Evolutionary conservation across 2,113 vertebrate species (phyloP).

Genomic region (Cheirogaleus medius): DNA sequence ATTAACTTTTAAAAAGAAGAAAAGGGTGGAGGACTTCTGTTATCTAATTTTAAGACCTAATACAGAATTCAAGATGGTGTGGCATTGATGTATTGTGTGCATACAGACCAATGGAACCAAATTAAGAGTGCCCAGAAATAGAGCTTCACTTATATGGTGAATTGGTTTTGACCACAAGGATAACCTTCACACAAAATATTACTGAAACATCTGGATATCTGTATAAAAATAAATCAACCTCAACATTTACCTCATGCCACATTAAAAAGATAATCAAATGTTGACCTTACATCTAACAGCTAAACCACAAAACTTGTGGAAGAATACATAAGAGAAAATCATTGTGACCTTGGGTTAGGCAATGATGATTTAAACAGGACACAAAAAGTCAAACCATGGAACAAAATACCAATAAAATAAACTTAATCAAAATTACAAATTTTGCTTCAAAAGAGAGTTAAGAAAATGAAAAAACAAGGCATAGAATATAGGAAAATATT

Average conservation of each 20-base stretch:
- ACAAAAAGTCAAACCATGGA: background rate
- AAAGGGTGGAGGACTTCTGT: background rate
- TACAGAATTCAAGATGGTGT: background rate
- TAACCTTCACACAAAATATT: background rate
- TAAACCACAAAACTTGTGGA: background rate
- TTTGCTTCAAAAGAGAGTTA: background rate
- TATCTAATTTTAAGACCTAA: background rate
- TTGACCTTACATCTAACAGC: background rate
- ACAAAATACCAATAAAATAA: background rate
- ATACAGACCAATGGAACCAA: background rate
- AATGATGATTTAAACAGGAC: background rate
- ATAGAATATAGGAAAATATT: background rate
- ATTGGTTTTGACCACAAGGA: background rate
- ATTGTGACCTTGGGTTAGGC: background rate
- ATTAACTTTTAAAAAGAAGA: background rate
- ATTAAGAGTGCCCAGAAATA: background rate
- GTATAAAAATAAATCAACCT: background rate
- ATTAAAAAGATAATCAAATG: background rate
- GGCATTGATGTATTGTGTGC: background rate
- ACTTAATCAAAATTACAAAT: background rate
- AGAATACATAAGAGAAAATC: background rate
- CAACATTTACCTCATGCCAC: background rate
- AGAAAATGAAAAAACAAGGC: background rate
- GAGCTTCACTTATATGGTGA: accelerated
- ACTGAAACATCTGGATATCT: background rate